Conservation (phyloP, 1,140 invertebrate species). For the Phenacoccus solenopsis region DNA sequence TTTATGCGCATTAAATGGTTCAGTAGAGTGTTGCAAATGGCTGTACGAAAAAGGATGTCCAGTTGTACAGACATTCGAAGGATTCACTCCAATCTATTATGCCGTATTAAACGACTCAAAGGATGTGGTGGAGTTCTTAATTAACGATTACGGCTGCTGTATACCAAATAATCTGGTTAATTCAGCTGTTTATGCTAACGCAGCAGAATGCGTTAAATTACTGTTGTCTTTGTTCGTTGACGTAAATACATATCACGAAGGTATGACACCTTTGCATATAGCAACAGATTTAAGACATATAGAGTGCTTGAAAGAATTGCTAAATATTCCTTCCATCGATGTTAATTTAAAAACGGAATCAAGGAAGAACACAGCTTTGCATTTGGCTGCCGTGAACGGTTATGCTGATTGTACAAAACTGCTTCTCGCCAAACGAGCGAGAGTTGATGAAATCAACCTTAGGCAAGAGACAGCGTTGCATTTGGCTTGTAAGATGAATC, state of each 20-base stretch:
- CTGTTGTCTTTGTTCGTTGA: slow-evolving; percentile 54
- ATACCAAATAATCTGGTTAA: slow-evolving; percentile 57
- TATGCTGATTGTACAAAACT: slow-evolving; percentile 52
- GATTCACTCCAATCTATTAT: slow-evolving; percentile 63
- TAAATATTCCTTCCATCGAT: slow-evolving; percentile 22
- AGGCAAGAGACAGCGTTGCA: slow-evolving; percentile 64
- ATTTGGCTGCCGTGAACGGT: slow-evolving; percentile 61
- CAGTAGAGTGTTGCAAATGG: slow-evolving; percentile 40
- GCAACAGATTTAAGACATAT: slow-evolving; percentile 57
- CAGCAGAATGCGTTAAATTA: slow-evolving; percentile 54
- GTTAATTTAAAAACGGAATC: slow-evolving; percentile 24
- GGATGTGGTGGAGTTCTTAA: slow-evolving; percentile 53
- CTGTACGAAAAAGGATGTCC: slow-evolving; percentile 44
- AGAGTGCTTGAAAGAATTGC: slow-evolving; percentile 42
- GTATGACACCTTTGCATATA: slow-evolving; percentile 60
- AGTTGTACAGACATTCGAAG: slow-evolving; percentile 23
- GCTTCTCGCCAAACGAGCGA: slow-evolving; percentile 54
- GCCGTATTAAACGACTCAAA: slow-evolving; percentile 63
- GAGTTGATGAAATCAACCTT: slow-evolving; percentile 53
- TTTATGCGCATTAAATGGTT: slow-evolving; percentile 58
- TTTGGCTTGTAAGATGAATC: slow-evolving; percentile 57
- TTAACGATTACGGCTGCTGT: slow-evolving; percentile 46
- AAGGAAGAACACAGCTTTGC: slow-evolving; percentile 49
- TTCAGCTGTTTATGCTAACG: slow-evolving; percentile 58
- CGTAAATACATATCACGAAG: slow-evolving; percentile 52